Evolutionary conservation across 2,797 vertebrate genomes (phyloP), one percentile per base, ranked within the genome.

Genomic region (Sciurus vulgaris): DNA sequence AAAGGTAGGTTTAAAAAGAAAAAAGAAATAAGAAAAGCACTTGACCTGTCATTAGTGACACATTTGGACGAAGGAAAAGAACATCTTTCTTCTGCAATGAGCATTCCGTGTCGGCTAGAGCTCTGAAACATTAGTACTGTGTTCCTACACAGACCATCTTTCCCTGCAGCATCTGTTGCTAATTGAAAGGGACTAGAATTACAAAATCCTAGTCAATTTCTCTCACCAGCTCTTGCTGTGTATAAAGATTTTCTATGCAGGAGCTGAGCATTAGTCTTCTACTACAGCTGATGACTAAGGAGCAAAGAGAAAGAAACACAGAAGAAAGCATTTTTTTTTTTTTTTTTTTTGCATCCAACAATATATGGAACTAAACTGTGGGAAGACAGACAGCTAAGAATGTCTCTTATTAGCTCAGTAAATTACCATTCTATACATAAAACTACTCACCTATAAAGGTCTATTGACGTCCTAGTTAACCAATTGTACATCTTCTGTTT

Each of bases 181-280:
- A 98, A 98, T 96, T 96, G 96, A 98, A 98, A 96, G 96, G 94
- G 97, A 97, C 95, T 61, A 96, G 96, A 97, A 97, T 87, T 97
- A 97, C 89, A 97, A 97, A 98, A 97, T 10, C 35, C 95, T 96
- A 85, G 81, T 96, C 97, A 91, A 97, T 97, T 98, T 95, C 97
- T 97, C 97, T 95, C 41, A 72, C 77, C 96, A 97, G 97, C 97
- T 96, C 97, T 97, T 92, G 97, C 98, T 94, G 84, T 65, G 93
- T 95, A 96, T 97, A 98, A 98, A 98, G 97, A 98, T 97, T 97
- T 97, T 97, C 97, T 56, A 91, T 72, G 95, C 92, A 86, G 97
- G 97, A 72, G 95, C 93, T 86, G 76, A 96, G 95, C 95, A 97
- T 98, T 88, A 94, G 95, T 96, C 93, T 97, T 96, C 97, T 95